Base-by-base conservation (phyloP, 2,797 vertebrate genomes). In the Pyrrhura leucotis region DNA sequence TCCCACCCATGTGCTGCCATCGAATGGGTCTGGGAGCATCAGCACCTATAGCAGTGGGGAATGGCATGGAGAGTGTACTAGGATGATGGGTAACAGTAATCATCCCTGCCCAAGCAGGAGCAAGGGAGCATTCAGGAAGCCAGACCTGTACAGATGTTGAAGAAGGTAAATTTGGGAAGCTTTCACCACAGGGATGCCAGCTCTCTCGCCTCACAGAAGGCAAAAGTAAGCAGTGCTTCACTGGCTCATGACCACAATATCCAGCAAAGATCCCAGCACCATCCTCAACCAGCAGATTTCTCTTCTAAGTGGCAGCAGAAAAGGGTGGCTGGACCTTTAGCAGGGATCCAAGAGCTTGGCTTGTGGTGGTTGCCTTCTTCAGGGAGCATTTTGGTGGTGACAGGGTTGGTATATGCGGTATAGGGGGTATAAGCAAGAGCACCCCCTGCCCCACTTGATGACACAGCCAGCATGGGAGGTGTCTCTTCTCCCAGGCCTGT, bases 1-100 rank as follows among this genome's bases (percentile, higher is more conserved):
- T 47, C 74, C 76, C 85, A 84, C 50, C 63, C 58, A 91, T 83
- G 53, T 67, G 95, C 79, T 86, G 47, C 31, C 84, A 26, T 9
- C 11, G 21, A 56, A 42, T 40, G 65, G 85, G 48, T n/a, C 61
- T n/a, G 56, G 76, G 69, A 35, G 39, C 58, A 90, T 28, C 48
- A 25, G 75, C 61, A 28, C 14, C 73, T 23, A 29, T 6, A 20
- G 51, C 33, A 15, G 12, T 0, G 9, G 53, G 51, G 42, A 66
- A 59, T 2, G 8, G 59, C 66, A 23, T 1, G 1, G 42, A 31
- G 48, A 11, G 25, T 2, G 29, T 37, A 37, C 48, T 15, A n/a
- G 74, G 42, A 1, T 35, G 45, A 69, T 21, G 12, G 53, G 39
- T 18, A 39, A 51, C 39, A 8, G 3, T 50, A 51, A 93, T 75